These are phyloP conservation scores for Panthera leo DNA, from an alignment of 2,113 vertebrate genomes.

Conservation along the genomic window DNA sequence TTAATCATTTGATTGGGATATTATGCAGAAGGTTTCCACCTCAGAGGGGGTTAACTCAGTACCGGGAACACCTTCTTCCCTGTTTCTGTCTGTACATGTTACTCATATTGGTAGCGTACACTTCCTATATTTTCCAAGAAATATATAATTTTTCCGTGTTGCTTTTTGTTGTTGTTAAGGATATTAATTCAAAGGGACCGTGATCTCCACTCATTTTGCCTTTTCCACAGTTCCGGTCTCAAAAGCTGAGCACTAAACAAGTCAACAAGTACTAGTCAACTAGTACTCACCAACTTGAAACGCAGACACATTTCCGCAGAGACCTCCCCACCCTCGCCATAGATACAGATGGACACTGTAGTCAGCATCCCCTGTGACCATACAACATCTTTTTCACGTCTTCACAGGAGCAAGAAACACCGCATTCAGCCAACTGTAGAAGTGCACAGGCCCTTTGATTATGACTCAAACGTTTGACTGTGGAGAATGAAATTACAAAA, in stretches of 20 bases:
- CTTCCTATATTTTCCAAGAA: background rate
- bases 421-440: slow-evolving; percentile 21
- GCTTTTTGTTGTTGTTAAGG: background rate
- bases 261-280: background rate
- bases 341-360: background rate
- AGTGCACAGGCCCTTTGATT: background rate
- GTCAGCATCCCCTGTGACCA: background rate
- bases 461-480: slow-evolving; percentile 18
- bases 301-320: background rate
- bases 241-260: background rate
- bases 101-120: background rate
- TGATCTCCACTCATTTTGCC: background rate
- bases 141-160: background rate
- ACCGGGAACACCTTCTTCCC: background rate
- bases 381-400: background rate
- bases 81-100: background rate
- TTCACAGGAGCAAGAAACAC: slow-evolving; percentile 18
- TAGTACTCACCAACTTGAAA: background rate
- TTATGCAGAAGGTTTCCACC: background rate
- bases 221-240: background rate
- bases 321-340: background rate
- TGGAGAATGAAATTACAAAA: slow-evolving; percentile 21
- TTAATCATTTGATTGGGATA: background rate
- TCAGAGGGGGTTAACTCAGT: background rate
- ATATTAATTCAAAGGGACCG: background rate